Evolutionary conservation across 1,140 invertebrate genomes (phyloP).

Genomic region (Cataglyphis hispanica): DNA sequence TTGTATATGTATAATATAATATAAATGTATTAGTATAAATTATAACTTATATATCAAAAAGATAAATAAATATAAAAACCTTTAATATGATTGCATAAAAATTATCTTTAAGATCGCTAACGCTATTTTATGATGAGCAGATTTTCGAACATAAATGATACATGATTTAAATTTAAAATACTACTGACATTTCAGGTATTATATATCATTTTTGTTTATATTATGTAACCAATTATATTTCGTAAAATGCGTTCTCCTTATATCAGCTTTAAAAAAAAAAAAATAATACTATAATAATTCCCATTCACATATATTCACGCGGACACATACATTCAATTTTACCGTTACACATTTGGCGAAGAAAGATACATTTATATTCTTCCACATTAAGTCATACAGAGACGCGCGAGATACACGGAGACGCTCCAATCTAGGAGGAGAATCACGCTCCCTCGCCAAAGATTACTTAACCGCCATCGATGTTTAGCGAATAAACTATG

Average conservation of each 20-base stretch:
- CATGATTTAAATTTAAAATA: not conserved
- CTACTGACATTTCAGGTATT: not conserved
- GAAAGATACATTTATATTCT: not conserved
- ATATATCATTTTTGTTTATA: not conserved
- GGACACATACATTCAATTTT: not conserved
- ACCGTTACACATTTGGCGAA: not conserved
- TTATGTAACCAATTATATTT: not conserved
- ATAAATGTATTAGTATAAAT: not conserved
- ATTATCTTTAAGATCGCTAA: not conserved
- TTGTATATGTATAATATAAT: not conserved
- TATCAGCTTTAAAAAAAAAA: not conserved
- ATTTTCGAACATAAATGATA: not conserved
- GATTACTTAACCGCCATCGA: not conserved
- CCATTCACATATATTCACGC: no score
- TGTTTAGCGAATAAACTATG: not conserved
- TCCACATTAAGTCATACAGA: not conserved
- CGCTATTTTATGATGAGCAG: not conserved
- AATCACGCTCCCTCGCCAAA: not conserved
- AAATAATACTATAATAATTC: not conserved
- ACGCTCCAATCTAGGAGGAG: not conserved
- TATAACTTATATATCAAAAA: conserved; percentile 13
- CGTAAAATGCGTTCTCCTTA: not conserved
- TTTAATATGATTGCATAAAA: not conserved
- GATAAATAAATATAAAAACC: not conserved
- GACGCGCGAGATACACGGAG: not conserved